Evolutionary conservation across 2,888 invertebrate species (phyloP), one percentile per base, ranked within the genome.

Genomic region (Sesia apiformis): DNA sequence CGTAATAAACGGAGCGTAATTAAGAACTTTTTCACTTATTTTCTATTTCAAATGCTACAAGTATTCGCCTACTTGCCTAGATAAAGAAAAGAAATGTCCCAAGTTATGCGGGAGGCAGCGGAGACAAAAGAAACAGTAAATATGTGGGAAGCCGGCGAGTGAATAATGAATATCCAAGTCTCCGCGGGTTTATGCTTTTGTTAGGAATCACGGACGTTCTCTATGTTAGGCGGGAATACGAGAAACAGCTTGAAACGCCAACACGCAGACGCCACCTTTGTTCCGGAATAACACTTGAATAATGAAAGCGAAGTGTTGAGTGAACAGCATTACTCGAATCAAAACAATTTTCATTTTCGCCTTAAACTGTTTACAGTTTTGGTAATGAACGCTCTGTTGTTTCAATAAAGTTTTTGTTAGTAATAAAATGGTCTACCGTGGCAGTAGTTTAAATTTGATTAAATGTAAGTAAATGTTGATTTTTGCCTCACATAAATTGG

Each of bases 131-230:
- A 70, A 70, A 70, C 66, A 63, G 70, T 70, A 69, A 72, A 72
- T 72, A 73, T 72, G 71, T 72, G 73, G 66, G 65, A 62, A 66
- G 67, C 66, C 56, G 62, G 56, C 50, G 55, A 64, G 66, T 73
- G 71, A 75, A 72, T 75, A 73, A 76, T 75, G 72, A 78, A 79
- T 74, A 72, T 71, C 67, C 70, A 66, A 63, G 69, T 69, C 70
- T 70, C 66, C 64, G 49, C 56, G 57, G 57, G 58, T 38, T 50
- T 50, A 50, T 49, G 53, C 53, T 53, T 53, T 53, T 53, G 53
- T 53, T 53, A 50, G 49, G 53, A 53, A 53, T 53, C 53, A 53
- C 53, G 53, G 40, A 53, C 53, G 53, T 53, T 49, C 49, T 53
- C 46, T 53, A 49, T 46, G 53, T 53, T 5, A 6, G 42, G 5